phyloP scores from a whole-genome alignment of 2,797 vertebrate species.

The Falco biarmicus region DNA sequence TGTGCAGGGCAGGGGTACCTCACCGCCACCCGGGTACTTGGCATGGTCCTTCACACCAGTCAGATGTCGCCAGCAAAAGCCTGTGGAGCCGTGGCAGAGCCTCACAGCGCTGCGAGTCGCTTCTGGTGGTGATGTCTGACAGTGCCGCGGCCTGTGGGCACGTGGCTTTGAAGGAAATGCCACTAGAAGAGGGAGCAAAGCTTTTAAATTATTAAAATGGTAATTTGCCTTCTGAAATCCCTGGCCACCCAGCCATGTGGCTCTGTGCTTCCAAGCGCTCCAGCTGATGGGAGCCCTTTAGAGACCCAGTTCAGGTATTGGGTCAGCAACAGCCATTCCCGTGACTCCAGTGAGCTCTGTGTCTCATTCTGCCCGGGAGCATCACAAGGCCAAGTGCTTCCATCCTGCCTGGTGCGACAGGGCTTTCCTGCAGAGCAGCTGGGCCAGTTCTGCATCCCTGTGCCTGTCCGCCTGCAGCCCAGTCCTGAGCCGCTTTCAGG shows the following conservation, averaged over 20 bases:
- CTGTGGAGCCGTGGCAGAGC: background rate
- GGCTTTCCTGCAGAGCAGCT: background rate
- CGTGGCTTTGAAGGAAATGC: rapidly evolving
- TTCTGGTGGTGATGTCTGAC: rapidly evolving
- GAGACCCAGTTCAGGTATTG: background rate
- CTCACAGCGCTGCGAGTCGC: rapidly evolving
- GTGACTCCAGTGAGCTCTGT: background rate
- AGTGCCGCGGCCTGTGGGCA: rapidly evolving
- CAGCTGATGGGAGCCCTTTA: rapidly evolving
- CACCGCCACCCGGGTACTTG: rapidly evolving
- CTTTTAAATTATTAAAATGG: rapidly evolving
- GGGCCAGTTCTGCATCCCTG: background rate
- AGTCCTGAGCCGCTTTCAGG: background rate
- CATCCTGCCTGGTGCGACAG: rapidly evolving
- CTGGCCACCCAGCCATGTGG: rapidly evolving
- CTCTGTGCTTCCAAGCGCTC: background rate
- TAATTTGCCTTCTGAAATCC: background rate
- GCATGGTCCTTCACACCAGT: rapidly evolving
- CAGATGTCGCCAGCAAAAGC: background rate
- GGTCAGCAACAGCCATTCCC: background rate
- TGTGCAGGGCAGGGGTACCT: background rate
- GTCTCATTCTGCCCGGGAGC: background rate
- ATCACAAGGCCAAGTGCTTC: background rate
- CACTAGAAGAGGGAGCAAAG: background rate
- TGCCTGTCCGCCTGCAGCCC: background rate